Evolutionary conservation across 2,797 vertebrate species (phyloP), one percentile per base, ranked within the genome.

Genomic region (Pygocentrus nattereri): DNA sequence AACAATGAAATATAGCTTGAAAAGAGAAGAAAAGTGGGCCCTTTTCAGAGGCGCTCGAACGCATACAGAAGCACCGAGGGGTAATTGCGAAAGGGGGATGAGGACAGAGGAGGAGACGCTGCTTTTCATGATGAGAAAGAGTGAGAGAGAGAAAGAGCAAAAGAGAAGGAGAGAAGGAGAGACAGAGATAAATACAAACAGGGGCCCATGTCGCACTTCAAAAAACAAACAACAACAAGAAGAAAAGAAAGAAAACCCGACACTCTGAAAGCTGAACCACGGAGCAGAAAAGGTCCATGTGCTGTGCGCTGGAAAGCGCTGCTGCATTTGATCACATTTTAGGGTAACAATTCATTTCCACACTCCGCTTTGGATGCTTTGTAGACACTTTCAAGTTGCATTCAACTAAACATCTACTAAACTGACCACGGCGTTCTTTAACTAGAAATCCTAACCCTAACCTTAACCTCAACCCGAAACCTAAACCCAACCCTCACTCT

Each of bases 1-100:
- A 88, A 89, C 90, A 90, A 90, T 89, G 87, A 90, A 84, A 87
- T 88, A 88, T 88, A 90, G 88, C 87, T 87, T 85, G 76, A 88
- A 91, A 86, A 87, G 84, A 75, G 85, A 85, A 88, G 83, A 89
- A 90, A 89, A 84, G 87, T 78, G 80, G 82, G 72, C 38, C 58
- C 75, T 82, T 85, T 88, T 90, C 85, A 85, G 86, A 85, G 84
- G 82, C 84, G 74, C 67, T 87, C 50, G 65, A 78, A 86, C 80
- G 85, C 81, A 81, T 81, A 76, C 81, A 85, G 81, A 87, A 85
- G 86, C 74, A 68, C 72, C 25, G 71, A 59, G 83, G 80, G 84
- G 79, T 89, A 89, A 89, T 90, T 90, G 86, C 74, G 8, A 90
- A 89, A 92, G 92, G 30, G 70, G 76, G 75, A 67, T 47, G 58